Conservation (phyloP, 2,797 vertebrate species). For the Hylomyscus alleni region DNA sequence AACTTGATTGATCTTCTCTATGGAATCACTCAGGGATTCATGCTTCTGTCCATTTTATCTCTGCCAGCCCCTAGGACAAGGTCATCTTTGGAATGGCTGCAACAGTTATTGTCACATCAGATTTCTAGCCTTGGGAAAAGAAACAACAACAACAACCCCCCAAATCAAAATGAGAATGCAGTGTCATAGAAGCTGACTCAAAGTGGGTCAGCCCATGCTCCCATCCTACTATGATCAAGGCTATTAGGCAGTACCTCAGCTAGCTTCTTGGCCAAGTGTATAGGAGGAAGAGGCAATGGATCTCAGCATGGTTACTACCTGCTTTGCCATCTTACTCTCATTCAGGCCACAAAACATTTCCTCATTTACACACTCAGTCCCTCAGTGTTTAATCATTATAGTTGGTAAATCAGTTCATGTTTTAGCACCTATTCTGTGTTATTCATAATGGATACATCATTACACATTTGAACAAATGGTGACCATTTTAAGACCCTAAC, state of each 20-base stretch:
- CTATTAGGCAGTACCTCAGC: not conserved
- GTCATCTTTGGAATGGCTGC: not conserved
- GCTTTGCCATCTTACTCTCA: not conserved
- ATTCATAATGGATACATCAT: not conserved
- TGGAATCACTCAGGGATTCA: not conserved
- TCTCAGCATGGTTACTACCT: not conserved
- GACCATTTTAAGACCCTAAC: not conserved
- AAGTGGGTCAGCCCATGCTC: not conserved
- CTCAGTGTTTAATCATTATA: not conserved
- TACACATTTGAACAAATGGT: not conserved
- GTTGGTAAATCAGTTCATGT: slow-evolving; percentile 4
- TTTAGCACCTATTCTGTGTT: not conserved
- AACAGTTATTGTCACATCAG: not conserved
- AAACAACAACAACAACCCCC: not conserved
- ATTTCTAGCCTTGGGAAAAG: not conserved
- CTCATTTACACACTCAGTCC: not conserved
- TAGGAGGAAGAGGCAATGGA: not conserved
- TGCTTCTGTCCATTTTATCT: not conserved
- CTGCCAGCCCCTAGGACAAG: not conserved
- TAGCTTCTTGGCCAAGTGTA: not conserved
- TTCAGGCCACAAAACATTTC: not conserved
- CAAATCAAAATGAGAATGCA: not conserved
- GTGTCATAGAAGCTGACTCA: not conserved
- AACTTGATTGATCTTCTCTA: not conserved
- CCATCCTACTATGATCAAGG: not conserved